phyloP scores from a whole-genome alignment of 2,888 invertebrate species.

The Glyphotaelius pellucidus region DNA sequence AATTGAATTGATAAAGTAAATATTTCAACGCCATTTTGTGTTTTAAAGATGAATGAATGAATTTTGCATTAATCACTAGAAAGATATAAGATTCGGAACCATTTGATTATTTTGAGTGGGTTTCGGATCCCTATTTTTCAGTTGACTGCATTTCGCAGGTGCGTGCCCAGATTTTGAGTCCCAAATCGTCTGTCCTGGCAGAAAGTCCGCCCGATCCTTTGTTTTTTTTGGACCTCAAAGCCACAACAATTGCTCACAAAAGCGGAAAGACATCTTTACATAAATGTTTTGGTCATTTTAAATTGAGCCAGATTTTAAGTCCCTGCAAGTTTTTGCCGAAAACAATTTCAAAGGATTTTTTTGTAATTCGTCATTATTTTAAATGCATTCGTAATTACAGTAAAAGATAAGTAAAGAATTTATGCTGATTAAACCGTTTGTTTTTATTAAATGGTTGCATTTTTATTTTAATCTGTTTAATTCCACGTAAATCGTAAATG shows the following conservation, averaged over 20 bases:
- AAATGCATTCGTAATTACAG: neutral
- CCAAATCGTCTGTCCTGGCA: slow-evolving; percentile 28
- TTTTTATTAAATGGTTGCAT: neutral
- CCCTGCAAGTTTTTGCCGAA: no score
- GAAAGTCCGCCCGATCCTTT: neutral
- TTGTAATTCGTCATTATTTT: neutral
- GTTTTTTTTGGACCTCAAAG: neutral
- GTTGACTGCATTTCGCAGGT: slow-evolving; percentile 45
- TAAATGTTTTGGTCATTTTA: neutral
- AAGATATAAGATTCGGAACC: neutral
- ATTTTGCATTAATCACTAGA: neutral
- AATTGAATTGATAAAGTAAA: no score
- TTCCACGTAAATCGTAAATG: neutral
- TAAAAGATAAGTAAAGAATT: neutral
- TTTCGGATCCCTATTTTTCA: neutral
- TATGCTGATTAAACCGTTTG: neutral
- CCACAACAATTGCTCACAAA: neutral
- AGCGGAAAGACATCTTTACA: neutral
- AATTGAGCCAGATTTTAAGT: neutral
- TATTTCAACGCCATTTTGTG: no score
- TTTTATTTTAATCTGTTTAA: neutral
- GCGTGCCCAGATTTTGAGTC: slow-evolving; percentile 23
- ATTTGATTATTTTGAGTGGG: neutral
- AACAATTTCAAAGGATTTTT: neutral
- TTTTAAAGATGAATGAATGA: neutral